phyloP scores from a whole-genome alignment of 2,797 vertebrate species.

The Buphagus erythrorhynchus region DNA sequence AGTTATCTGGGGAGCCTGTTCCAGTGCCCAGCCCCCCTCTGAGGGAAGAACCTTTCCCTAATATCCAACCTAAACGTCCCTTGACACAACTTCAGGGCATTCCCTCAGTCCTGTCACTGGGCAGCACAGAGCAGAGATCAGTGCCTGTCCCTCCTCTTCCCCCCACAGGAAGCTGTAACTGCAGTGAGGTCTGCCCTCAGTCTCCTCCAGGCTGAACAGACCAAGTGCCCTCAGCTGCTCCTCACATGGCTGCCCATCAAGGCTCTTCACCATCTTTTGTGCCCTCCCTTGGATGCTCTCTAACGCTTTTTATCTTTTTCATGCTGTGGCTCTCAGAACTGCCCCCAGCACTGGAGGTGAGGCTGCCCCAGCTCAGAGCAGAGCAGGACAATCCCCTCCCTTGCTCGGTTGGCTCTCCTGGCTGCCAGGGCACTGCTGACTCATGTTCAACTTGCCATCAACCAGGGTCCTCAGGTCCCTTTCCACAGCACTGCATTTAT shows the following conservation, averaged over 20 bases:
- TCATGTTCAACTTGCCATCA: fast-evolving
- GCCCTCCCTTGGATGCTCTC: background rate
- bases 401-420: fast-evolving
- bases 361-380: fast-evolving
- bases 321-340: background rate
- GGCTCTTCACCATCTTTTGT: background rate
- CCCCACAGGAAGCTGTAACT: background rate
- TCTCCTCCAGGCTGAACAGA: background rate
- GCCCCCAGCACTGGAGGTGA: fast-evolving
- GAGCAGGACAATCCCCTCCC: background rate
- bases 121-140: background rate
- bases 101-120: background rate
- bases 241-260: fast-evolving
- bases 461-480: too few species aligned
- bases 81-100: background rate
- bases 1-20: background rate
- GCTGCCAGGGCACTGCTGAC: background rate
- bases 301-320: fast-evolving
- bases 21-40: background rate
- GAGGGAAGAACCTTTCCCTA: background rate
- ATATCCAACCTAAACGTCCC: background rate
- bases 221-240: background rate
- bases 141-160: background rate
- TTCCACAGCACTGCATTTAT: background rate
- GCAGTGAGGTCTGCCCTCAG: background rate